Conservation (phyloP, 2,888 invertebrate species). For the Scrobipalpa costella region DNA sequence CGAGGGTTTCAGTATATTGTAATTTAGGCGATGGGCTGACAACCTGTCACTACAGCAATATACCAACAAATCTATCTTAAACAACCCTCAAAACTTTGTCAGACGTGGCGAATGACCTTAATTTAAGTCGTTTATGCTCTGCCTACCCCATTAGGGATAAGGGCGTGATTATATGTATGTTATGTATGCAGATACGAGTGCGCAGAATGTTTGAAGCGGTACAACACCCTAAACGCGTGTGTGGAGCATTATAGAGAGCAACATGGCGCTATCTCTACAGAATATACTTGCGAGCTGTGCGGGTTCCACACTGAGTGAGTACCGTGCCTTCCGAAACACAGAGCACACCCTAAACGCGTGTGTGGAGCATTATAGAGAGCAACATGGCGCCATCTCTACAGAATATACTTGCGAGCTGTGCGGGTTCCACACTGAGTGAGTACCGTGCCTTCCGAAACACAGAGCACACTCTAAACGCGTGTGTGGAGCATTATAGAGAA, state of each 20-base stretch:
- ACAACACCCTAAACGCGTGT: constrained; percentile 51
- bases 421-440: constrained; percentile 56
- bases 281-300: constrained; percentile 54
- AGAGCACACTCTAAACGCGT: constrained; percentile 32
- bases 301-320: constrained; percentile 61
- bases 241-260: constrained; percentile 59
- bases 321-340: background rate
- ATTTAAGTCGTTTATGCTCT: too few species aligned
- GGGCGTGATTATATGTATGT: background rate
- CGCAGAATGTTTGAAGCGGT: constrained; percentile 52
- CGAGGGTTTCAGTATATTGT: too few species aligned
- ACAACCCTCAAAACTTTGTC: too few species aligned
- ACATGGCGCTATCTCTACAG: constrained; percentile 48
- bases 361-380: constrained; percentile 58
- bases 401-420: constrained; percentile 45
- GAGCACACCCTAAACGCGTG: constrained; percentile 48
- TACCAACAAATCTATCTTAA: too few species aligned
- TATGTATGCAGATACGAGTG: constrained; percentile 54
- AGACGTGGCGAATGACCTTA: background rate
- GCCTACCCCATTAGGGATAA: too few species aligned
- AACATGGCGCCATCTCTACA: constrained; percentile 49
- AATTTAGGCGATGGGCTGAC: too few species aligned
- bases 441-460: constrained; percentile 20
- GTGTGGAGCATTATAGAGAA: constrained; percentile 39
- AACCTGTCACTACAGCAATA: too few species aligned